Conservation (phyloP, 1,140 invertebrate species). For the Neodiprion lecontei region DNA sequence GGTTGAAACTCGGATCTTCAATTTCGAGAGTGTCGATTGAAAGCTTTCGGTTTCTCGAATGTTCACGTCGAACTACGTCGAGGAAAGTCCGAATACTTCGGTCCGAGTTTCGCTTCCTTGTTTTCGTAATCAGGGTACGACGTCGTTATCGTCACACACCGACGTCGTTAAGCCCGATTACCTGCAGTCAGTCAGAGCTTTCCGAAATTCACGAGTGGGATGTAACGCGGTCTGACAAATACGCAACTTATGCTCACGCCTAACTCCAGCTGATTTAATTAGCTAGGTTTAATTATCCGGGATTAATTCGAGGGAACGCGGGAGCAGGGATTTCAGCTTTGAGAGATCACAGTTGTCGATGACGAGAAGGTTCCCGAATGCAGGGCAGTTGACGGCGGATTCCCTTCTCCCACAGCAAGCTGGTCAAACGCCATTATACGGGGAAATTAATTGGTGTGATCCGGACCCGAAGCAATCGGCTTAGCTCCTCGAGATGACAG, state of each 20-base stretch:
- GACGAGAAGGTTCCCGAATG: not conserved
- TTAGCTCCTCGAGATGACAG: not conserved
- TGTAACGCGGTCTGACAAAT: no score
- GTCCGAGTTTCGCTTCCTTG: no score
- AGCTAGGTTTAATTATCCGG: not conserved
- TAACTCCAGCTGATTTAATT: conserved; percentile 1
- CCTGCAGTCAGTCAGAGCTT: no score
- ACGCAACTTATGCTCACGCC: not conserved
- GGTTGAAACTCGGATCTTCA: no score
- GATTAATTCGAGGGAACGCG: not conserved
- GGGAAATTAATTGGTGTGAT: not conserved
- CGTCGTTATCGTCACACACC: no score
- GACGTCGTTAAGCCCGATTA: no score
- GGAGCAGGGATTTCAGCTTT: not conserved
- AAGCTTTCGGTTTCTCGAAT: no score
- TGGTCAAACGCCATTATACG: not conserved
- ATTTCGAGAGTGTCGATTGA: no score
- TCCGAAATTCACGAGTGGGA: no score
- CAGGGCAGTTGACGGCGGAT: not conserved
- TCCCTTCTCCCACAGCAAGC: not conserved
- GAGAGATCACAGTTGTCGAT: conserved; percentile 5
- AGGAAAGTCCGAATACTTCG: no score
- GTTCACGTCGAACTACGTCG: no score
- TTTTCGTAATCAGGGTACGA: no score
- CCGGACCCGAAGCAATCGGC: not conserved